These are phyloP conservation scores for Bimastos eiseni DNA, from an alignment of 2,888 invertebrate genomes.

Conservation along the genomic window DNA sequence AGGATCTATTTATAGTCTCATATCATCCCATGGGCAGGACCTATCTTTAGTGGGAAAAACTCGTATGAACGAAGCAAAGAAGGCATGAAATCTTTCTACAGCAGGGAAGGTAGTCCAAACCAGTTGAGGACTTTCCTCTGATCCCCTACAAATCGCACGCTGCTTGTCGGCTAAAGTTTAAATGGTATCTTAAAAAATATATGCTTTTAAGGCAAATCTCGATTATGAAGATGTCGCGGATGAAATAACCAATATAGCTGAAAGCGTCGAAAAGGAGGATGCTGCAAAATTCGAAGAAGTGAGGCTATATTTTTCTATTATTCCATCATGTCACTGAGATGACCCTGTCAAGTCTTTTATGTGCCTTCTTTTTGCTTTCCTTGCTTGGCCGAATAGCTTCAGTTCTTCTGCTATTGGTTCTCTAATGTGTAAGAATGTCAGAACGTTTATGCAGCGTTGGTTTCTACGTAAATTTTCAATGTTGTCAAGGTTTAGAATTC, in stretches of 20 bases:
- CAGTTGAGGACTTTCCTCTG: neutral
- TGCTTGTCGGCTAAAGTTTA: neutral
- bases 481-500: neutral
- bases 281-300: neutral
- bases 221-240: neutral
- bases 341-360: neutral
- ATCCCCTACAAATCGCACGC: neutral
- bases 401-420: neutral
- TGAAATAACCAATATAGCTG: conserved; percentile 5
- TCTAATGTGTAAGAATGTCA: neutral
- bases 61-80: too few species aligned
- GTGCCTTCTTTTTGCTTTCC: neutral
- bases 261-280: neutral
- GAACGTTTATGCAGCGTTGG: neutral
- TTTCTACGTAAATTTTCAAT: neutral
- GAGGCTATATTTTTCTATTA: neutral
- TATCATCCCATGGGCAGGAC: too few species aligned
- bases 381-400: neutral
- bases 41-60: too few species aligned
- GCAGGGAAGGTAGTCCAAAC: neutral
- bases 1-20: too few species aligned
- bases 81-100: too few species aligned
- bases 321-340: too few species aligned
- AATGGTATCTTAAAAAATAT: neutral
- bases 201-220: neutral